phyloP scores from a whole-genome alignment of 1,140 invertebrate genomes.

The Oryzaephilus surinamensis region DNA sequence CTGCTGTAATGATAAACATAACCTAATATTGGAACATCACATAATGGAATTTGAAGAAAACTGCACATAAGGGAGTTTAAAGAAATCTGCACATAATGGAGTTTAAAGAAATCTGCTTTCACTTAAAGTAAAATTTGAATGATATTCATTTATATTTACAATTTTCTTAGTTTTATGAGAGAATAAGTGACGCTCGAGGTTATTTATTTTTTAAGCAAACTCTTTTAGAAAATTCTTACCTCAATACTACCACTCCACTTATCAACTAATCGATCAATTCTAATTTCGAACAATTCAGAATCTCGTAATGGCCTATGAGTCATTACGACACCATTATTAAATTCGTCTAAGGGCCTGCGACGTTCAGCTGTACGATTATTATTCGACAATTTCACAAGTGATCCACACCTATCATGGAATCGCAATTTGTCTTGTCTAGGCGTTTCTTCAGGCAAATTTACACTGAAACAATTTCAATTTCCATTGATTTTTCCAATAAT shows the following conservation, averaged over 20 bases:
- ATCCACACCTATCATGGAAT: constrained; percentile 82
- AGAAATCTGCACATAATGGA: too few relatives aligned
- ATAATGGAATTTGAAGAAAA: too few relatives aligned
- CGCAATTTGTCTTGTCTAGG: constrained; percentile 51
- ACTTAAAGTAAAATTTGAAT: too few relatives aligned
- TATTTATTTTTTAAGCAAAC: too few relatives aligned
- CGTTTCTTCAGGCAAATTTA: constrained; percentile 31
- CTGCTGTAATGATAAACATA: too few relatives aligned
- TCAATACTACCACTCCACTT: constrained; percentile 92
- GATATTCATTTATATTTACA: too few relatives aligned
- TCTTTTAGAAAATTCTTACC: too few relatives aligned
- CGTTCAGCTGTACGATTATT: constrained; percentile 78
- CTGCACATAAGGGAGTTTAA: too few relatives aligned
- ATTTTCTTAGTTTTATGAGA: too few relatives aligned
- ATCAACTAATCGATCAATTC: constrained; percentile 81
- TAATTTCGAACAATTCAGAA: constrained; percentile 88
- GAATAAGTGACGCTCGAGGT: too few relatives aligned
- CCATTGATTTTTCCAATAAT: neutral
- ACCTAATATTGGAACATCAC: too few relatives aligned
- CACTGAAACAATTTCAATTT: constrained; percentile 13
- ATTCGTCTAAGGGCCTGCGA: constrained; percentile 80
- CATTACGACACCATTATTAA: constrained; percentile 90
- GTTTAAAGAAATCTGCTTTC: too few relatives aligned
- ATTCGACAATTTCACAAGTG: constrained; percentile 76
- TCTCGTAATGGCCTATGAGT: constrained; percentile 76